phyloP scores from a whole-genome alignment of 30 jellyfish, hydroid and myxozoan species.

The Nemopilema nomurai region DNA sequence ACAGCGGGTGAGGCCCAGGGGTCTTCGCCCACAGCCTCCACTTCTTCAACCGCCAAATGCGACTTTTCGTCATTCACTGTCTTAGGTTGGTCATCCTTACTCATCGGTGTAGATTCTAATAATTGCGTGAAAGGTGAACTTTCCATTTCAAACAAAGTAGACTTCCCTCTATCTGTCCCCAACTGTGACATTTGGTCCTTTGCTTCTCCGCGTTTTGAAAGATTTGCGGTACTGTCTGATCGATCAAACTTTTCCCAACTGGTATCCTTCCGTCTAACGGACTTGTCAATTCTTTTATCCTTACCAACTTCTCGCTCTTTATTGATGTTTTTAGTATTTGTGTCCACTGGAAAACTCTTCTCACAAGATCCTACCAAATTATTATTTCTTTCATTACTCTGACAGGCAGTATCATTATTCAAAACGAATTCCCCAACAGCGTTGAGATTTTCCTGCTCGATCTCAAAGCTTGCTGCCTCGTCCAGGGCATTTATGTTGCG shows the following conservation, averaged over 20 bases:
- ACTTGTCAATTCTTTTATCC: background rate
- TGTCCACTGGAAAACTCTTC: background rate
- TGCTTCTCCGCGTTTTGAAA: background rate
- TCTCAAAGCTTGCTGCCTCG: constrained; percentile 52
- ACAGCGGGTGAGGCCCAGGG: constrained; percentile 48
- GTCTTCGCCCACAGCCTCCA: background rate
- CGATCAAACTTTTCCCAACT: constrained; percentile 54
- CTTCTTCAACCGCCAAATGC: background rate
- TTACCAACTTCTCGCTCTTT: too few relatives aligned
- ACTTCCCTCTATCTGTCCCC: background rate
- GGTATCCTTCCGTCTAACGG: background rate
- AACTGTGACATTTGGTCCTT: background rate
- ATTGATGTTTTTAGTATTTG: background rate
- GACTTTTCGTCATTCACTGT: background rate
- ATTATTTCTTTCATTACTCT: background rate
- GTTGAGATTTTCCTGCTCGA: background rate
- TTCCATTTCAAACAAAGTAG: background rate
- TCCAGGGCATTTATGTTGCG: constrained; percentile 59
- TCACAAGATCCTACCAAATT: background rate
- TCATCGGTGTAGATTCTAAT: background rate
- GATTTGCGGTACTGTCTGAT: constrained; percentile 16
- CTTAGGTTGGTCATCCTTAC: background rate
- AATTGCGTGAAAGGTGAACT: constrained; percentile 7
- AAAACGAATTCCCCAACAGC: background rate
- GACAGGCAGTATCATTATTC: background rate